Base-by-base conservation (phyloP, 2,797 vertebrate species). In the Bothrops alternatus region DNA sequence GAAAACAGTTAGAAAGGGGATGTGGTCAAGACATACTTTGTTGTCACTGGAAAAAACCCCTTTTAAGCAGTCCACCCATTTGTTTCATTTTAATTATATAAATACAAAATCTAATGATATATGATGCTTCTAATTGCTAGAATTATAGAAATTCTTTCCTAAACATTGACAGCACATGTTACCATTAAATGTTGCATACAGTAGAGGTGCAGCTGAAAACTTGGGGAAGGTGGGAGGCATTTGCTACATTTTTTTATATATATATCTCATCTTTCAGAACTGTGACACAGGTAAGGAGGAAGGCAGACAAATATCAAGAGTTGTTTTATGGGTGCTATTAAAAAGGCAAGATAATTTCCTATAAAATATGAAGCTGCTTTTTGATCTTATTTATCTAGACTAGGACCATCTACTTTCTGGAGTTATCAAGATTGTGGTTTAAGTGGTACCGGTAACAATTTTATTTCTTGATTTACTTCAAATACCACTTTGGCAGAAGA, bases 41-140 rank as follows among this genome's bases (percentile, higher is more conserved):
- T 16, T 73, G 95, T 94, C 69, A 87, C n/a, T 50, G 86, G 90
- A 55, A 92, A 58, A 93, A n/a, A 90, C 93, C n/a, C 69, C n/a
- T 61, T 92, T 88, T 47, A 47, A 23, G 32, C 50, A 91, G 93
- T 14, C 88, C 60, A 61, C n/a, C 42, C 88, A 58, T 92, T 42
- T 90, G 18, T 86, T 94, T 82, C 86, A 23, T 87, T 69, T 93
- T 93, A 73, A 87, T 88, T 92, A 69, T 32, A 55, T 0, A 0
- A 50, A 87, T 56, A 90, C 73, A 91, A 85, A 93, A 82, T 23
- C 90, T 89, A 94, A 85, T 82, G 93, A 60, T 58, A 91, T 89
- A 56, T 73, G 90, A 23, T 63, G 50, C 2, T 92, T 13, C 4
- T 95, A 1, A n/a, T 89, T 78, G 90, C 91, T 94, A 61, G 23